Base-by-base conservation (phyloP, 2,888 invertebrate genomes). In the Papilio protenor region DNA sequence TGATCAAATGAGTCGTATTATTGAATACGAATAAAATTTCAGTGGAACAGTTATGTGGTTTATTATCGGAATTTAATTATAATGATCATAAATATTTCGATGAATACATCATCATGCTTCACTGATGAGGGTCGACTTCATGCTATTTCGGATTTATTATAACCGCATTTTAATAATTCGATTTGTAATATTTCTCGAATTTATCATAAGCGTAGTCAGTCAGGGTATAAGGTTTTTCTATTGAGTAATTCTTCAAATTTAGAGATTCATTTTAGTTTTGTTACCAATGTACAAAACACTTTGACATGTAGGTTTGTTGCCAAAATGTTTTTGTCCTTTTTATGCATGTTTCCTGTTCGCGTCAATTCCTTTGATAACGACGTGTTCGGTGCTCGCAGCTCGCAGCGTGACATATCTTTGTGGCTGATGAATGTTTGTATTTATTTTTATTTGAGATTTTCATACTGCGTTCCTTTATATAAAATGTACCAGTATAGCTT, bases 391-490 rank as follows among this genome's bases (percentile, higher is more conserved):
- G 78, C 57, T 57, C 57, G 11, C 23, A 57, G 21, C 57, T 57
- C 21, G 57, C 18, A 18, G 76, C 70, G 74, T 75, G 79, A 79
- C 79, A 74, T 74, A 70, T 77, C 75, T 79, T 82, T 80, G 79
- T 75, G 84, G 80, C 78, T 79, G 85, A 81, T 82, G 57, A 74
- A 57, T 79, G 75, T 81, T 81, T 73, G 73, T 79, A 73, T 81
- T 79, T 80, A 23, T 77, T 77, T 76, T 77, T 23, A 40, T 64
- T 64, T 64, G 10, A 40, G 52, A 33, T 52, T 77, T 64, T 64
- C 55, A 40, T 14, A 6, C 61, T 21, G 2, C 33, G 49, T 71
- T 71, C 40, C 21, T 76, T 59, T 49, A 6, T 21, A 40, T 14
- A 21, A 21, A 57, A n/a, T n/a, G 18, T 52, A 8, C 40, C 16